Conservation (phyloP, 2,888 invertebrate genomes). For the Trachelus tabidus region DNA sequence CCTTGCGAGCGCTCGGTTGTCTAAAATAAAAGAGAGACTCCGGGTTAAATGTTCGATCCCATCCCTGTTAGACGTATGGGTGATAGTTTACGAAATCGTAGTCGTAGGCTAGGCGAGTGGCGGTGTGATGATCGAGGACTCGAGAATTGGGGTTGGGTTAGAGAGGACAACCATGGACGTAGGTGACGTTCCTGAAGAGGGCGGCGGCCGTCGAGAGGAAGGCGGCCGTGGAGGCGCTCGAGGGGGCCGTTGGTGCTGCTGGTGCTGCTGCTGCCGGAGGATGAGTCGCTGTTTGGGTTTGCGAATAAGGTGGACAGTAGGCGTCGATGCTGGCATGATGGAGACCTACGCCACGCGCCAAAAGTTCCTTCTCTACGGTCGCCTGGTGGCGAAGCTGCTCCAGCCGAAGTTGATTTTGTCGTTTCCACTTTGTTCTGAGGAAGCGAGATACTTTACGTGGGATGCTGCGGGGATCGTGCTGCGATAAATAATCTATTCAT, state of each 20-base stretch:
- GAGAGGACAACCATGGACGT: slow-evolving; percentile 79
- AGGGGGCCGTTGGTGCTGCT: slow-evolving; percentile 67
- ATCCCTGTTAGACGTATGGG: too few relatives aligned
- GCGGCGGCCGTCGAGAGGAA: slow-evolving; percentile 79
- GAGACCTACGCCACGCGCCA: slow-evolving; percentile 64
- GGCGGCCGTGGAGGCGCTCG: slow-evolving; percentile 69
- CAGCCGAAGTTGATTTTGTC: slow-evolving; percentile 86
- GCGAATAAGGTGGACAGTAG: slow-evolving; percentile 57
- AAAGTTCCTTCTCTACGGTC: slow-evolving; percentile 77
- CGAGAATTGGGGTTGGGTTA: slow-evolving; percentile 60
- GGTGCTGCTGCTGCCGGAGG: slow-evolving; percentile 57
- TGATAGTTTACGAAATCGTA: slow-evolving; percentile 16
- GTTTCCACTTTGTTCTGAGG: slow-evolving; percentile 87
- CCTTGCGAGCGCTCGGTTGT: too few relatives aligned
- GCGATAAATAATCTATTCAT: not conserved
- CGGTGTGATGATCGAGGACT: slow-evolving; percentile 27
- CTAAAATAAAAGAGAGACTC: too few relatives aligned
- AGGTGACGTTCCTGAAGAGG: slow-evolving; percentile 79
- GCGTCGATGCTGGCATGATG: slow-evolving; percentile 60
- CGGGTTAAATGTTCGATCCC: too few relatives aligned
- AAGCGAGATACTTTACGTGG: not conserved
- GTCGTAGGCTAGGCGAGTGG: slow-evolving; percentile 24
- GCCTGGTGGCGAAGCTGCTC: slow-evolving; percentile 90
- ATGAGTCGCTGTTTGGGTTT: slow-evolving; percentile 42
- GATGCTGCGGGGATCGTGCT: too few relatives aligned